phyloP scores from a whole-genome alignment of 2,113 vertebrate genomes.

The Nerophis ophidion region DNA sequence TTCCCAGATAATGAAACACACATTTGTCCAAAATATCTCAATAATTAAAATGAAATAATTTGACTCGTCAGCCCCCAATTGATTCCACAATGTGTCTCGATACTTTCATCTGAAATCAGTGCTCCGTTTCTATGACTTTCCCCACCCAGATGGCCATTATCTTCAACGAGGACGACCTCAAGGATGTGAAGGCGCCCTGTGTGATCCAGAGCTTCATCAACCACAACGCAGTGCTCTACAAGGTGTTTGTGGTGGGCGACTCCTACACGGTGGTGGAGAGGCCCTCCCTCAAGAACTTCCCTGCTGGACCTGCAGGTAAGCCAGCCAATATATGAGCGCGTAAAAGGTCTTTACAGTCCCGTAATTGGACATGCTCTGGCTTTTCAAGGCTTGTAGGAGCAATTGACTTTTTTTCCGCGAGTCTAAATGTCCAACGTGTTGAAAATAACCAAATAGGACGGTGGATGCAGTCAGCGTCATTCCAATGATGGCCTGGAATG shows the following conservation, averaged over 20 bases:
- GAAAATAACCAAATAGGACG: conserved; percentile 19
- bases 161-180: conserved; percentile 92
- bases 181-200: conserved; percentile 85
- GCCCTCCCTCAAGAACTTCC: conserved; percentile 97
- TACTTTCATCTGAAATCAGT: neutral
- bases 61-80: too few species aligned
- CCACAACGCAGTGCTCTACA: conserved; percentile 95
- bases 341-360: conserved; percentile 50
- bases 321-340: conserved; percentile 44
- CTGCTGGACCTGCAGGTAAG: conserved; percentile 85
- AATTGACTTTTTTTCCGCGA: conserved; percentile 10
- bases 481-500: conserved; percentile 22
- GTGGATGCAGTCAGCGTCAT: neutral
- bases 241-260: conserved; percentile 96
- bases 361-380: conserved; percentile 32
- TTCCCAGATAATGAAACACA: too few species aligned
- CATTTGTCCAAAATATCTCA: too few species aligned
- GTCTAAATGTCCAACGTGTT: conserved; percentile 15
- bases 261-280: conserved; percentile 94
- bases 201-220: conserved; percentile 99
- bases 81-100: too few species aligned
- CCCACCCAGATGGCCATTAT: conserved; percentile 91
- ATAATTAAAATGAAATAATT: too few species aligned
- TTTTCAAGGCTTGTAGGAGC: conserved; percentile 39
- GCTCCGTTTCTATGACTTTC: neutral